phyloP scores from a whole-genome alignment of 2,888 invertebrate species.

The Linnaemya tessellans region DNA sequence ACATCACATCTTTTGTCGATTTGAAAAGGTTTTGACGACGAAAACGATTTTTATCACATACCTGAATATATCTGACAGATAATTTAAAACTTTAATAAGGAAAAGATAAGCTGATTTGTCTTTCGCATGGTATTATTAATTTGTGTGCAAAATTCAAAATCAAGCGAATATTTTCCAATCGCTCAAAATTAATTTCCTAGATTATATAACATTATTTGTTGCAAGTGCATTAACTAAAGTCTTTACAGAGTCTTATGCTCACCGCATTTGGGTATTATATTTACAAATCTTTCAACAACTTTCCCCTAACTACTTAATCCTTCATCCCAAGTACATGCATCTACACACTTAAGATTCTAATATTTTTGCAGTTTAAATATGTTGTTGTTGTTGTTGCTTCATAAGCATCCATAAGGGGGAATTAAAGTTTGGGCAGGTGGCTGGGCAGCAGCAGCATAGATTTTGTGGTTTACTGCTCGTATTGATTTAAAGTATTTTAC shows the following conservation, averaged over 20 bases:
- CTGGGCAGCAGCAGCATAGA: constrained; percentile 1
- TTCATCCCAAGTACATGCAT: not conserved
- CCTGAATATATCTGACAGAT: no score
- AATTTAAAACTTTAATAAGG: no score
- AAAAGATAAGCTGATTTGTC: no score
- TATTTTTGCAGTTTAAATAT: not conserved
- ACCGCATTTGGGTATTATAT: not conserved
- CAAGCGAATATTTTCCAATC: no score
- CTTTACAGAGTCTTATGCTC: not conserved
- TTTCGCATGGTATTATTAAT: no score
- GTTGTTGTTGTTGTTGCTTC: not conserved
- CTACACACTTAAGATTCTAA: not conserved
- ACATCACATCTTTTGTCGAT: no score
- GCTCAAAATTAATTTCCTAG: no score
- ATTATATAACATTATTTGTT: no score
- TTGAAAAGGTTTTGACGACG: no score
- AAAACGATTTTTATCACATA: no score
- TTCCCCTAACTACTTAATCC: not conserved
- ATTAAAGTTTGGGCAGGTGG: not conserved
- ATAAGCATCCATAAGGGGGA: not conserved
- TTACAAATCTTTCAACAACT: not conserved
- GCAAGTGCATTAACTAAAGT: no score
- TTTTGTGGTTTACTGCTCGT: constrained; percentile 18
- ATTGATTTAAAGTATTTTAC: constrained; percentile 41
- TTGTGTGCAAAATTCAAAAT: no score